phyloP scores from a whole-genome alignment of 2,113 vertebrate species.

The Gavia stellata region DNA sequence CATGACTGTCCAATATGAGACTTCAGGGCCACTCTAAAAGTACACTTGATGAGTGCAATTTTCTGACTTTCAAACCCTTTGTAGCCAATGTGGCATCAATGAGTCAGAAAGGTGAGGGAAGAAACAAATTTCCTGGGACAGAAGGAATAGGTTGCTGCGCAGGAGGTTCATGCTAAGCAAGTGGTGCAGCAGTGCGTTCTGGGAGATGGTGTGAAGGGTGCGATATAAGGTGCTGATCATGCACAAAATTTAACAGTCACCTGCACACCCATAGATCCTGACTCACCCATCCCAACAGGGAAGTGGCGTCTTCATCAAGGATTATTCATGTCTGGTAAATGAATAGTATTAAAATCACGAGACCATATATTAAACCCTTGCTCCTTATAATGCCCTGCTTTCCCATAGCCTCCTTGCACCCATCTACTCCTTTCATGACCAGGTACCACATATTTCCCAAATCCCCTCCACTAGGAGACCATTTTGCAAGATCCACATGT shows the following conservation, averaged over 20 bases:
- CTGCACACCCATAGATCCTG: neutral
- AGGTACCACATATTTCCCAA: neutral
- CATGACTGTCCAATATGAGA: neutral
- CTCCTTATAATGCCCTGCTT: neutral
- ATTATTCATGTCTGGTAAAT: neutral
- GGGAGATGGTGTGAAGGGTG: neutral
- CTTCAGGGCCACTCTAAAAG: neutral
- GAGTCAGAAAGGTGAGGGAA: neutral
- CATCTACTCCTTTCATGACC: neutral
- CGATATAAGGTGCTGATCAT: neutral
- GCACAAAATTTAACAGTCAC: neutral
- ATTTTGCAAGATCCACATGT: neutral
- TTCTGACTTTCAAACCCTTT: neutral
- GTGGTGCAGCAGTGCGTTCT: neutral
- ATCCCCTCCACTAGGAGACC: neutral
- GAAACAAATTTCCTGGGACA: neutral
- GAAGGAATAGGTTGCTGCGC: neutral
- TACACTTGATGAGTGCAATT: neutral
- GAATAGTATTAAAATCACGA: neutral
- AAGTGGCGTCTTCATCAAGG: neutral
- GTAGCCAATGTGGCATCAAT: neutral
- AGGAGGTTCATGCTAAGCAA: neutral
- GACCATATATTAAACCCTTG: neutral
- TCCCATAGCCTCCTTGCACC: neutral
- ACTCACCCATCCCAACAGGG: neutral